Percentiles rank a stretch among this genome's conserved stretches.
Conservation (phyloP, 2,113 vertebrate species). For the Pithys albifrons region DNA sequence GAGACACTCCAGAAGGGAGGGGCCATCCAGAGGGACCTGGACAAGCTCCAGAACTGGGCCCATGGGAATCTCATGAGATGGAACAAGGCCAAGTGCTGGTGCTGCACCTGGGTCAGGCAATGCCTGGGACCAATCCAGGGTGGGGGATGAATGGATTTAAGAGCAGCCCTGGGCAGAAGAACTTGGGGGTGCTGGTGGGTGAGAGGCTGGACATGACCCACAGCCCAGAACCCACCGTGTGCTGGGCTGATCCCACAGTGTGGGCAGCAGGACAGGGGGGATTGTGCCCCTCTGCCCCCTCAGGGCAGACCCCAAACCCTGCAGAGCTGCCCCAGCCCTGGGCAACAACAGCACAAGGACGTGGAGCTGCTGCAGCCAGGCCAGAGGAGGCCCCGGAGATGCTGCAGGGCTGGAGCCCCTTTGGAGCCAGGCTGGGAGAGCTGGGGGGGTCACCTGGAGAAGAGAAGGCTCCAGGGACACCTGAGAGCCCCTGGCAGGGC, state of each 20-base stretch:
- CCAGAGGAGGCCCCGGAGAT: neutral
- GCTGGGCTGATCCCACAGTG: neutral
- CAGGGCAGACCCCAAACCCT: neutral
- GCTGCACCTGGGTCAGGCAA: neutral
- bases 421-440: too few species aligned
- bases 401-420: too few species aligned
- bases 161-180: neutral
- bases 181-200: neutral
- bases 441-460: too few species aligned
- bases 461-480: too few species aligned
- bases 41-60: neutral
- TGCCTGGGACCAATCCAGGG: neutral
- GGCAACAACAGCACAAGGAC: neutral
- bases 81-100: neutral
- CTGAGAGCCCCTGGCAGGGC: too few species aligned
- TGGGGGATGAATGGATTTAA: neutral
- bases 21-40: neutral
- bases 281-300: neutral
- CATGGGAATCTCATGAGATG: neutral
- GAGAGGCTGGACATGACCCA: neutral
- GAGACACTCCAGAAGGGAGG: neutral
- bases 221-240: neutral
- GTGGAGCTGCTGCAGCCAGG: neutral
- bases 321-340: neutral
- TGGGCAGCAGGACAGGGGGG: neutral